Evolutionary conservation across 2,797 vertebrate species (phyloP), one percentile per base, ranked within the genome.

Genomic region (Eidolon dupreanum): DNA sequence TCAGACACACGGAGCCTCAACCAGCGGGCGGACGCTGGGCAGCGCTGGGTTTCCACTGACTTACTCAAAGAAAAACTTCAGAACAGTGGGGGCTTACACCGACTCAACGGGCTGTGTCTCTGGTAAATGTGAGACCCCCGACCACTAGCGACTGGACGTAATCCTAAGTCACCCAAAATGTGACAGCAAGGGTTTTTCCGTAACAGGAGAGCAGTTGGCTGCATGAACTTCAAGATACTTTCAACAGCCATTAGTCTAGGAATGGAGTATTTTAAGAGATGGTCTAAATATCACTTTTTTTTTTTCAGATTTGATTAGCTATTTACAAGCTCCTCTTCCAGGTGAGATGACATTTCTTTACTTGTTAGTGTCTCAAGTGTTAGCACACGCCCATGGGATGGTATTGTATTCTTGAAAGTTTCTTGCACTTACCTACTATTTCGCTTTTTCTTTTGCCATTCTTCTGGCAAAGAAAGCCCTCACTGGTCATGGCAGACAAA

Each of bases 241-340:
- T 63, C 31, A 31, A 70, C 0, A 77, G 49, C 43, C 36, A 0
- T 65, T 63, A 36, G 19, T 26, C 24, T 71, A 20, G 3, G 5
- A 79, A 61, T 28, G 28, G 19, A 75, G 11, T 71, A 19, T 53
- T 84, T 90, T 66, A 49, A 17, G 31, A 86, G 0, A 13, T 28
- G 6, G 6, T 43, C 66, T 94, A 17, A 71, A 71, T 59, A 86
- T 57, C 53, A 46, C 3, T 43, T 36, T 78, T 71, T 59, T 46
- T 55, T 22, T 93, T 97, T 93, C 70, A 97, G 96, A 94, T 4
- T 41, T 97, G 22, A n/a, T 46, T 38, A 0, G 26, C 15, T 38
- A 49, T 53, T n/a, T 83, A 8, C 2, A 6, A 0, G n/a, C 20
- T 24, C 74, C n/a, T 0, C 0, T 2, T 38, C 51, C 59, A 95